Conservation (phyloP, 2,113 vertebrate species). For the Piliocolobus tephrosceles region DNA sequence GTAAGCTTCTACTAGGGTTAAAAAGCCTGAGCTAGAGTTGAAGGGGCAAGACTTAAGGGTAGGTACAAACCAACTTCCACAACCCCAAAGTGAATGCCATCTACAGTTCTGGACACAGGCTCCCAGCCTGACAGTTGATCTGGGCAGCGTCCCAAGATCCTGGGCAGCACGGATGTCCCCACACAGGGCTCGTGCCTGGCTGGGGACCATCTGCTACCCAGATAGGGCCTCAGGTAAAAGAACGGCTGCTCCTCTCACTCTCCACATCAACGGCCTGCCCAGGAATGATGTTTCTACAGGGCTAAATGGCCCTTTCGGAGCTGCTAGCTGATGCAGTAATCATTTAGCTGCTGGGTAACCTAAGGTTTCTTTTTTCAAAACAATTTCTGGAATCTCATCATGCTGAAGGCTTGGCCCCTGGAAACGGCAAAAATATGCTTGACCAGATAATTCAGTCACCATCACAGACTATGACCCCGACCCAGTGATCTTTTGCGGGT, state of each 20-base stretch:
- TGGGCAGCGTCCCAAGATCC: not conserved
- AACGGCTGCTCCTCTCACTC: not conserved
- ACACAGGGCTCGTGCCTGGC: not conserved
- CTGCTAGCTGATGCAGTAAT: not conserved
- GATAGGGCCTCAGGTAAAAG: not conserved
- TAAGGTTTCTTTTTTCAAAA: not conserved
- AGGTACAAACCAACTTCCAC: not conserved
- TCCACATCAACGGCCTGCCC: not conserved
- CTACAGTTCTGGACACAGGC: no score
- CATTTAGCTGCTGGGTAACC: no score
- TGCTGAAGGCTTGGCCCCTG: not conserved
- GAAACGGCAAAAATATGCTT: not conserved
- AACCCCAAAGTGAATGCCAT: not conserved
- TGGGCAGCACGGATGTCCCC: not conserved
- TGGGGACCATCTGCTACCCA: not conserved
- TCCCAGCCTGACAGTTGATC: not conserved
- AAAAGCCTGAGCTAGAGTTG: not conserved
- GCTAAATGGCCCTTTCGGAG: not conserved
- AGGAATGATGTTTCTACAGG: not conserved
- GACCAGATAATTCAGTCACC: not conserved
- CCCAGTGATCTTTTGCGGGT: not conserved
- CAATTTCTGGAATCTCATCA: not conserved
- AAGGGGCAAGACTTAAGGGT: not conserved
- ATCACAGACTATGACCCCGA: not conserved
- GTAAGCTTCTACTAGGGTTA: not conserved